Conservation (phyloP, 2,797 vertebrate species). For the Chelmon rostratus region DNA sequence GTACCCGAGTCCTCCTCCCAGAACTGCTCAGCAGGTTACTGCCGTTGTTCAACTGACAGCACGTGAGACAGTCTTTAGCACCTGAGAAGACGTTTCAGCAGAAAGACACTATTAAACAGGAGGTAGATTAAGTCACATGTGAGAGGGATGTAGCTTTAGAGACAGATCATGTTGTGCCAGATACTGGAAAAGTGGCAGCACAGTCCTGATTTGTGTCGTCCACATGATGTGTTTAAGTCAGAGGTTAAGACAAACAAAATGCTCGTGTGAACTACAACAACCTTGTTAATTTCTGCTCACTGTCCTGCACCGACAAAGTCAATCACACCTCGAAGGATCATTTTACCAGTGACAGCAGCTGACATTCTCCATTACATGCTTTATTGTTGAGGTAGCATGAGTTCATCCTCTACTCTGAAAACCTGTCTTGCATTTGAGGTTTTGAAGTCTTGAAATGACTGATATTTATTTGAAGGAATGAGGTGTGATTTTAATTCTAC, state of each 20-base stretch:
- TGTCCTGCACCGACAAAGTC: slow-evolving; percentile 30
- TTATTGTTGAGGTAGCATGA: background rate
- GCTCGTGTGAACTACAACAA: slow-evolving; percentile 18
- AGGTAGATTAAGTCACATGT: slow-evolving; percentile 17
- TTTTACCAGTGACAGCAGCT: slow-evolving; percentile 35
- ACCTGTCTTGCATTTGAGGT: background rate
- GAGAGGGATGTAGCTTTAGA: background rate
- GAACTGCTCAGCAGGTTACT: slow-evolving; percentile 23
- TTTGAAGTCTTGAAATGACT: background rate
- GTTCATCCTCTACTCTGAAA: background rate
- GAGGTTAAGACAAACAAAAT: slow-evolving; percentile 8
- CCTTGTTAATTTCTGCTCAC: slow-evolving; percentile 40
- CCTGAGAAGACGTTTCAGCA: slow-evolving; percentile 6
- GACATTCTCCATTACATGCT: slow-evolving; percentile 40
- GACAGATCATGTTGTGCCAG: background rate
- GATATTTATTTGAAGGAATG: background rate
- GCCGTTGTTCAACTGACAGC: slow-evolving; percentile 11
- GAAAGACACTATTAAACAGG: background rate
- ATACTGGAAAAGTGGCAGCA: background rate
- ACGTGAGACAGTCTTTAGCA: slow-evolving; percentile 1
- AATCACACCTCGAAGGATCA: slow-evolving; percentile 45
- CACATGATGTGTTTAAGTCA: background rate
- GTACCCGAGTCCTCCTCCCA: background rate
- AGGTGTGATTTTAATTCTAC: background rate
- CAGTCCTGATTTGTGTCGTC: background rate